phyloP scores from a whole-genome alignment of 2,888 invertebrate species.

The Mycalesis mineus region DNA sequence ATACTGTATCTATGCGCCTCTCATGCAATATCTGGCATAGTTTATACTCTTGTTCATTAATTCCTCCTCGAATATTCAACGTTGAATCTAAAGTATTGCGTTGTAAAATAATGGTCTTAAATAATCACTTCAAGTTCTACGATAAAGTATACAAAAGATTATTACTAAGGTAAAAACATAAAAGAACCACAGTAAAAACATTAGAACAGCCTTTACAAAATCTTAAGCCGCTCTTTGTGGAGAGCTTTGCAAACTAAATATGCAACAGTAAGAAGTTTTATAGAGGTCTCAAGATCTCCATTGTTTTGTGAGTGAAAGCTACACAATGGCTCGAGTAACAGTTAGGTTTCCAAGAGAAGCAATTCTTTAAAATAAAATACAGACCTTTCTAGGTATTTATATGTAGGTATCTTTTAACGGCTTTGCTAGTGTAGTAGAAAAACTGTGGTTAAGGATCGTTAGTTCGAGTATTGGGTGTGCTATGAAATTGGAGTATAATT shows the following conservation, averaged over 20 bases:
- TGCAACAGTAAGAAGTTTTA: constrained; percentile 5
- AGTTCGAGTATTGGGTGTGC: no score
- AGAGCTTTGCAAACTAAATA: constrained; percentile 4
- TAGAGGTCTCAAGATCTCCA: constrained; percentile 1
- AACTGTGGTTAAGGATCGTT: no score
- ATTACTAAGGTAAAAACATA: background rate
- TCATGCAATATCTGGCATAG: no score
- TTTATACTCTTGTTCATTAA: no score
- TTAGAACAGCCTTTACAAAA: background rate
- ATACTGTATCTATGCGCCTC: no score
- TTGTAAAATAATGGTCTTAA: no score
- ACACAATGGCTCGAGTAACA: background rate
- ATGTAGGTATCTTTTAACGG: no score
- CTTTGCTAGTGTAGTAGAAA: background rate
- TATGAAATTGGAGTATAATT: no score
- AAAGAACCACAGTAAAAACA: background rate
- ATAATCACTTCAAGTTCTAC: no score
- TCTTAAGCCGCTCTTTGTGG: background rate
- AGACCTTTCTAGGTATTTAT: no score
- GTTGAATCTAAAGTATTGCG: no score
- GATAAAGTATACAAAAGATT: constrained; percentile 2
- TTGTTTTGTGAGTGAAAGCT: constrained; percentile 1
- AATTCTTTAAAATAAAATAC: background rate
- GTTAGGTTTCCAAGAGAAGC: background rate
- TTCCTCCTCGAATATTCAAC: no score